Evolutionary conservation across 2,888 invertebrate genomes (phyloP), one percentile per base, ranked within the genome.

Genomic region (Macrophya alboannulata): DNA sequence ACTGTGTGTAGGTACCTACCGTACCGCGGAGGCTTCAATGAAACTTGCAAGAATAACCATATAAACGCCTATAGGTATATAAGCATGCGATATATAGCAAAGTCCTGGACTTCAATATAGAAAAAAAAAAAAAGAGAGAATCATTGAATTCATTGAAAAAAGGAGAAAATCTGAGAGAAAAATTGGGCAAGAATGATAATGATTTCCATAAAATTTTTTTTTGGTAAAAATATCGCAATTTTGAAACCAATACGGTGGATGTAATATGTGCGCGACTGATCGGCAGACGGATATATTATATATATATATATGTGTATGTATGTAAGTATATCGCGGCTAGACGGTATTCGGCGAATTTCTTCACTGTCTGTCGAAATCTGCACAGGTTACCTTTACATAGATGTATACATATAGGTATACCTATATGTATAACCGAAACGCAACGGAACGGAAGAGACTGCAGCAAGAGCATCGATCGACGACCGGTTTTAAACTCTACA

Each of bases 51-150:
- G 21, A n/a, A 59, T 45, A 82, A 68, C 74, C 81, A 25, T 77
- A n/a, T 77, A n/a, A 85, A 85, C 59, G 77, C 51, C 62, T 86
- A 43, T 6, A n/a, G n/a, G 72, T 84, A 76, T 48, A 48, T 48
- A 48, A 12, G 48, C 48, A 31, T 31, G 31, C n/a, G n/a, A n/a
- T n/a, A 31, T 31, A 31, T 31, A 31, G 31, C 31, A 31, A 31
- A 31, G n/a, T n/a, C n/a, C n/a, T 31, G 31, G 1, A 31, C 31
- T 31, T 31, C 31, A 31, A 31, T n/a, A n/a, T n/a, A 31, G 3
- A 31, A 31, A 31, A 31, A 31, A 31, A 3, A 31, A 31, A 31
- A 2, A 31, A 31, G 1, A 31, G 3, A 31, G 31, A 31, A 31
- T 31, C 31, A 31, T 31, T 31, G 31, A 31, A n/a, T n/a, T n/a